phyloP scores from a whole-genome alignment of 2,888 invertebrate species.

The Yponomeuta malinellus region DNA sequence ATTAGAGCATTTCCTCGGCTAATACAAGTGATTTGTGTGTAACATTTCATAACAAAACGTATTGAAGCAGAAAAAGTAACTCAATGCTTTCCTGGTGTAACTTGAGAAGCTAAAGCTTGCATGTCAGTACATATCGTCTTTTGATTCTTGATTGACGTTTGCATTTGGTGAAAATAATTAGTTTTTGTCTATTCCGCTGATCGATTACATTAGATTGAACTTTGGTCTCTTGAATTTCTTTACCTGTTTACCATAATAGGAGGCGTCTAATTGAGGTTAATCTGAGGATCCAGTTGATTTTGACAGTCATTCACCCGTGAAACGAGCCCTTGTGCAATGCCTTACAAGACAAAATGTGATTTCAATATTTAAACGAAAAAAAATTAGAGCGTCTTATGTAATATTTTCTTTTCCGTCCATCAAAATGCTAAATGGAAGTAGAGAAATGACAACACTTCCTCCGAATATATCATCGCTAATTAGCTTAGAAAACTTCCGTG shows the following conservation, averaged over 20 bases:
- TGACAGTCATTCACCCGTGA: too few species aligned
- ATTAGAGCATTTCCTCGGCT: not conserved
- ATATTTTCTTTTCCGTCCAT: conserved; percentile 1
- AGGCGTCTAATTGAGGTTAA: not conserved
- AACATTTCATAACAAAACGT: conserved; percentile 7
- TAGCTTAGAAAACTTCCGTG: conserved; percentile 50
- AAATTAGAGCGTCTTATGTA: not conserved
- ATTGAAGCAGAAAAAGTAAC: conserved; percentile 30
- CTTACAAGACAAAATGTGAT: not conserved
- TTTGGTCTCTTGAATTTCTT: not conserved
- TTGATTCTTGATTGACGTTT: conserved; percentile 43
- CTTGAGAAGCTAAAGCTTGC: conserved; percentile 29
- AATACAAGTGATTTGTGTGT: not conserved
- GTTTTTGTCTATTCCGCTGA: conserved; percentile 30
- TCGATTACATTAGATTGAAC: not conserved
- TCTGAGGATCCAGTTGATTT: too few species aligned
- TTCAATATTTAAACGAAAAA: not conserved
- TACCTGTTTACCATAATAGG: not conserved
- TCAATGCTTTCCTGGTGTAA: conserved; percentile 40
- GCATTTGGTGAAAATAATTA: conserved; percentile 45
- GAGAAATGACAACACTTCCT: conserved; percentile 24
- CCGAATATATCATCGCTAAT: conserved; percentile 56
- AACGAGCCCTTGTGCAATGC: not conserved
- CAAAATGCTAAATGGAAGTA: not conserved
- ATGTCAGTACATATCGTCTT: conserved; percentile 37